phyloP scores from a whole-genome alignment of 2,113 vertebrate genomes.

The Neoarius graeffei region DNA sequence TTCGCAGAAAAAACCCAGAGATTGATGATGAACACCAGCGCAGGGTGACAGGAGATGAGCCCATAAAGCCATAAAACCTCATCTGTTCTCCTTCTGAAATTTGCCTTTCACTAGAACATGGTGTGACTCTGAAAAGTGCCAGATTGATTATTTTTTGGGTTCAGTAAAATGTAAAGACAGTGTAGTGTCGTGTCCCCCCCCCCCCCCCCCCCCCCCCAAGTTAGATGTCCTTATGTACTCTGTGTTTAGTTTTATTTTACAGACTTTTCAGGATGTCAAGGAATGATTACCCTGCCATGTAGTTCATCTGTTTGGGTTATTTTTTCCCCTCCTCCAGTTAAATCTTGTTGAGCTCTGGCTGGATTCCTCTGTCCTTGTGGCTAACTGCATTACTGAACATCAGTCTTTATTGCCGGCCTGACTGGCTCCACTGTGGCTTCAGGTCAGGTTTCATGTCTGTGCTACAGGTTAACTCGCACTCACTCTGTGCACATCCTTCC shows the following conservation, averaged over 20 bases:
- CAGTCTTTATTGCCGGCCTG: slow-evolving; percentile 42
- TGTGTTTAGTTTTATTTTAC: background rate
- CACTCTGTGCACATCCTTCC: background rate
- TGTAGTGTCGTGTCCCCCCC: background rate
- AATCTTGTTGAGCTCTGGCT: slow-evolving; percentile 25
- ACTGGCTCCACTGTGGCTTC: slow-evolving; percentile 34
- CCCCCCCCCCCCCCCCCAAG: background rate
- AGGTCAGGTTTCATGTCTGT: slow-evolving; percentile 23
- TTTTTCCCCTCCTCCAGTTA: background rate
- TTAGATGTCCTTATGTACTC: background rate
- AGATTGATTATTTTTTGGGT: background rate
- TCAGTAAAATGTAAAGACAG: slow-evolving; percentile 1
- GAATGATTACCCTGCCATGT: background rate
- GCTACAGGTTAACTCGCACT: background rate
- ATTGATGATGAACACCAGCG: slow-evolving; percentile 41
- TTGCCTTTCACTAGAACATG: slow-evolving; percentile 48
- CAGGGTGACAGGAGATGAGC: slow-evolving; percentile 19
- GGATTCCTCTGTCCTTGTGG: slow-evolving; percentile 28
- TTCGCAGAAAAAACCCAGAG: background rate
- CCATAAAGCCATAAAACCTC: slow-evolving; percentile 33
- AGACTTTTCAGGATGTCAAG: background rate
- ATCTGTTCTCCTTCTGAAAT: slow-evolving; percentile 23
- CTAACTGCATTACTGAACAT: slow-evolving; percentile 53
- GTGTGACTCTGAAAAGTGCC: slow-evolving; percentile 24
- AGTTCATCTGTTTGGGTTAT: background rate